Evolutionary conservation across 2,888 invertebrate species (phyloP).

Genomic region (Tinea pellionella): DNA sequence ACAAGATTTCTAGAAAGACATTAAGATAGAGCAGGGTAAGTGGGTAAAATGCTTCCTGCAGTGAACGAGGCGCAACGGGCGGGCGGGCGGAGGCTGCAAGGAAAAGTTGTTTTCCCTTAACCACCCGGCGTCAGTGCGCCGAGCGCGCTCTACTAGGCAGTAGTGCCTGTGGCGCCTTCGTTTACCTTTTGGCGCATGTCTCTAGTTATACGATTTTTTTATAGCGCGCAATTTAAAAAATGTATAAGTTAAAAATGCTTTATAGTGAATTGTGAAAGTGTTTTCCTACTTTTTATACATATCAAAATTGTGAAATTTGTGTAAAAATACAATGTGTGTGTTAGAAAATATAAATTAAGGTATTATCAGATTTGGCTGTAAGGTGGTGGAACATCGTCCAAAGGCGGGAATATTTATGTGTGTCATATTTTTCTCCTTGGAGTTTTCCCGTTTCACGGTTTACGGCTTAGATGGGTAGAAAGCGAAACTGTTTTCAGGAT

Average conservation of each 20-base stretch:
- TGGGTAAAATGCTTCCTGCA: conserved; percentile 8
- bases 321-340: conserved; percentile 4
- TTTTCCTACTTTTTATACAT: neutral
- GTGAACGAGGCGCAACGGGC: conserved; percentile 9
- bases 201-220: neutral
- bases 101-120: conserved; percentile 32
- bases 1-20: conserved; percentile 5
- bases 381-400: conserved; percentile 45
- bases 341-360: conserved; percentile 16
- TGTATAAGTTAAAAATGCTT: neutral
- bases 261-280: neutral
- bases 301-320: conserved; percentile 7
- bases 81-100: conserved; percentile 46
- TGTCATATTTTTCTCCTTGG: conserved; percentile 44
- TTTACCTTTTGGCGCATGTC: conserved; percentile 20
- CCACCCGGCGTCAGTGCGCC: conserved; percentile 47
- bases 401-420: conserved; percentile 48
- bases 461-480: conserved; percentile 41
- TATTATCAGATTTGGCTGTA: conserved; percentile 32
- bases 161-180: conserved; percentile 12
- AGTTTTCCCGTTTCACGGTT: conserved; percentile 34
- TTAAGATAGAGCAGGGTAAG: conserved; percentile 6
- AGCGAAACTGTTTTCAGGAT: conserved; percentile 33
- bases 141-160: conserved; percentile 29
- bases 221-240: neutral